Percentiles rank a stretch among this genome's conserved stretches.
phyloP scores from a whole-genome alignment of 2,888 invertebrate genomes.

The Podotricha telesiphe region DNA sequence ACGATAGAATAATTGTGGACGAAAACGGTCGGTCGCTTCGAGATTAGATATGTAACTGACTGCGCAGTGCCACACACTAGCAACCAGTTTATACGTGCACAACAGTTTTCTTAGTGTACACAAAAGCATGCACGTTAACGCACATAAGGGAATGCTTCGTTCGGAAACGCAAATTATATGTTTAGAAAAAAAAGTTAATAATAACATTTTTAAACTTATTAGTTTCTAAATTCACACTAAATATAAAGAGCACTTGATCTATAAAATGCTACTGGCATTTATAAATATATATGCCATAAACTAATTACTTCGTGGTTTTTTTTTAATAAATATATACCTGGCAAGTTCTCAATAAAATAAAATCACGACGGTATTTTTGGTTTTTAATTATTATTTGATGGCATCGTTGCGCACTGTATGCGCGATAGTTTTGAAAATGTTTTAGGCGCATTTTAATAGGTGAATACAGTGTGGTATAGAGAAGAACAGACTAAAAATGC shows the following conservation, averaged over 20 bases:
- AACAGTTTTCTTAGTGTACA: conserved; percentile 14
- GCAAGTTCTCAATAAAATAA: too few relatives aligned
- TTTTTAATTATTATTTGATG: too few relatives aligned
- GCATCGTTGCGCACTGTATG: too few relatives aligned
- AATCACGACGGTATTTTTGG: too few relatives aligned
- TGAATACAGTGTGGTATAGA: too few relatives aligned
- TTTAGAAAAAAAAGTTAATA: conserved; percentile 1
- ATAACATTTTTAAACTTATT: too few relatives aligned
- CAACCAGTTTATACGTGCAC: conserved; percentile 39
- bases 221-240: too few relatives aligned
- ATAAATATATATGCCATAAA: not conserved
- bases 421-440: too few relatives aligned
- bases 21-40: conserved; percentile 39
- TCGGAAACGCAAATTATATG: not conserved
- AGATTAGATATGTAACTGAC: conserved; percentile 47
- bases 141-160: conserved; percentile 15
- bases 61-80: conserved; percentile 37
- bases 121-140: not conserved
- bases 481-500: too few relatives aligned
- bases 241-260: conserved; percentile 3
- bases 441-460: too few relatives aligned
- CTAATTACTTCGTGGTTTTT: too few relatives aligned
- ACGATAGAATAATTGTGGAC: conserved; percentile 23
- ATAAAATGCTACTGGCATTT: not conserved
- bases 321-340: too few relatives aligned